Evolutionary conservation across 2,888 invertebrate genomes (phyloP), one percentile per base, ranked within the genome.

Genomic region (Xylota segnis): DNA sequence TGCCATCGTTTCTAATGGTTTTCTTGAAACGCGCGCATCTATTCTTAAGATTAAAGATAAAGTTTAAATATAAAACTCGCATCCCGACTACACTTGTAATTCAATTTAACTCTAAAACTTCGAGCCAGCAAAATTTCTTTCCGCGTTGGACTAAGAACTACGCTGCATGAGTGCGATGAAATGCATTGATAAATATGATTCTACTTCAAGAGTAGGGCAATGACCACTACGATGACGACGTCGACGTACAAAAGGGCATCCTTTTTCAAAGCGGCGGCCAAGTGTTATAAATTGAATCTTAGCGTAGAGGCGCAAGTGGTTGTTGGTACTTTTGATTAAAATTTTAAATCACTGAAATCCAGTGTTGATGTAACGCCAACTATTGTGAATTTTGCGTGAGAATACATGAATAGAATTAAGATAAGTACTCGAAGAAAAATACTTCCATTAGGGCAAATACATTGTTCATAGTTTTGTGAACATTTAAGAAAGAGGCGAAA

Each of bases 41-140:
- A 37, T 50, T 72, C 29, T 52, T 50, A 12, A 40, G 61, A 61
- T 72, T 14, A 27, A 27, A 50, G 71, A 71, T 71, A 59, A 71
- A 50, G 37, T 72, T 52, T 29, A 50, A 72, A 47, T 71, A 34
- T 3, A 71, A 59, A 65, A 32, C 12, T 23, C 5, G 37, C 23
- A 61, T 52, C 16, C 2, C 12, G 27, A 29, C 50, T 7, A 14
- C 59, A 27, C 59, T 40, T n/a, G 27, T 59, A 61, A 52, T 52
- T 66, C 27, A 61, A 37, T 72, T 16, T 14, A 50, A 23, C n/a
- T n/a, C 32, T 23, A 34, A 23, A 58, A 18, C 14, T 56, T 23
- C 34, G 45, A 47, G 32, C 29, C 37, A 27, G 10, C 54, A 40
- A 43, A 29, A 58, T 59, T 37, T 59, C 34, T 37, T 52, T 40